Conservation (phyloP, 2,113 vertebrate species). For the Rhinopithecus roxellana region DNA sequence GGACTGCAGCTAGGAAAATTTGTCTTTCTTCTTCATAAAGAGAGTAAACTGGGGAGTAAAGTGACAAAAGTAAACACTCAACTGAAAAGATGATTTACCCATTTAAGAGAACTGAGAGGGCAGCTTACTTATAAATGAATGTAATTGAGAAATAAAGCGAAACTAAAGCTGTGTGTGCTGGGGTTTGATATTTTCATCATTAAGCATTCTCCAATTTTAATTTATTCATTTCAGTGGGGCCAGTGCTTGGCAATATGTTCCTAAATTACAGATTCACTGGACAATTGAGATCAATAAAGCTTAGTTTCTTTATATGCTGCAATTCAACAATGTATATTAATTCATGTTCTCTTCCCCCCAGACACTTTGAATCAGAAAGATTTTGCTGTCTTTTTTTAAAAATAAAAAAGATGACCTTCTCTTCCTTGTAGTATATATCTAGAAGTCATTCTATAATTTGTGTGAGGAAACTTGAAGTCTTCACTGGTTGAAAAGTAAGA, state of each 20-base stretch:
- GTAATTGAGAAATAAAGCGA: not conserved
- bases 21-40: not conserved
- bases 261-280: slow-evolving; percentile 5
- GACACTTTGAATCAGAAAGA: not conserved
- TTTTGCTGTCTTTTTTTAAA: not conserved
- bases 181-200: not conserved
- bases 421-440: not conserved
- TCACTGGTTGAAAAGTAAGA: not conserved
- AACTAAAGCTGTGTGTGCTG: not conserved
- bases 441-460: not conserved
- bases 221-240: not conserved
- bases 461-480: not conserved
- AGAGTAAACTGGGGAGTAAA: not conserved
- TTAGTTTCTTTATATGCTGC: not conserved
- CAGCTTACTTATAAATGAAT: not conserved
- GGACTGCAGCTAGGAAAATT: not conserved
- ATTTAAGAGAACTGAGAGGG: not conserved
- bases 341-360: not conserved
- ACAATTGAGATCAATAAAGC: slow-evolving; percentile 6
- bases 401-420: slow-evolving; percentile 24
- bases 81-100: not conserved
- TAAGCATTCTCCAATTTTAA: not conserved
- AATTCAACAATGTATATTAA: not conserved
- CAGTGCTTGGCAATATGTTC: not conserved
- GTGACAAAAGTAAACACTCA: not conserved